phyloP scores from a whole-genome alignment of 1,140 invertebrate species.

The Heliconius congener region DNA sequence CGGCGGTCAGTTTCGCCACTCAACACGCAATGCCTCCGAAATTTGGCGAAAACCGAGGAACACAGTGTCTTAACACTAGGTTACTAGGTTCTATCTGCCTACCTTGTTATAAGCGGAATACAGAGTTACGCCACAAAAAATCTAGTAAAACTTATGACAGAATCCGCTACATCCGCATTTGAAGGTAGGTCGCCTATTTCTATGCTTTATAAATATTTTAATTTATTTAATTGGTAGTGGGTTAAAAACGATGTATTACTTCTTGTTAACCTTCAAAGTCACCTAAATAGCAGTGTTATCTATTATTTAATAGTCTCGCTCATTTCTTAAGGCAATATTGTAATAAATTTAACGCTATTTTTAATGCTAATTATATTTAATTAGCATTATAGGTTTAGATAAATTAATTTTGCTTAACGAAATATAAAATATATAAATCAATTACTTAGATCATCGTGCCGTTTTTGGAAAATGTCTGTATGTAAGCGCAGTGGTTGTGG shows the following conservation, averaged over 20 bases:
- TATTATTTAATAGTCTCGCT: not conserved
- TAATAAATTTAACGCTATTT: not conserved
- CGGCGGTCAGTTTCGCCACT: too few species aligned
- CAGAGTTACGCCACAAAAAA: too few species aligned
- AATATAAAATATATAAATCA: too few species aligned
- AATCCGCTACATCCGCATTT: not conserved
- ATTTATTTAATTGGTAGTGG: not conserved
- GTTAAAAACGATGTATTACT: not conserved
- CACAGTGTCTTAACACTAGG: too few species aligned
- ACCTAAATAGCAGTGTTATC: not conserved
- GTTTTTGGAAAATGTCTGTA: too few species aligned
- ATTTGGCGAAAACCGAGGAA: too few species aligned
- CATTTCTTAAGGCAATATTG: not conserved
- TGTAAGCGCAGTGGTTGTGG: too few species aligned
- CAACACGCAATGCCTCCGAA: too few species aligned
- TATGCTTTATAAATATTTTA: not conserved
- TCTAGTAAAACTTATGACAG: not conserved
- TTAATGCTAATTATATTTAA: not conserved
- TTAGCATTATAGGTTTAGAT: not conserved
- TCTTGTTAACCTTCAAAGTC: not conserved
- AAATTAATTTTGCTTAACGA: not conserved
- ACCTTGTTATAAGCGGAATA: too few species aligned
- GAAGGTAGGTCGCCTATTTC: not conserved
- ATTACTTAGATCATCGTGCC: too few species aligned
- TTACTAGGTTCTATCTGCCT: too few species aligned